These are phyloP conservation scores for Eupeodes latifasciatus DNA, from an alignment of 2,888 invertebrate genomes.

Conservation along the genomic window DNA sequence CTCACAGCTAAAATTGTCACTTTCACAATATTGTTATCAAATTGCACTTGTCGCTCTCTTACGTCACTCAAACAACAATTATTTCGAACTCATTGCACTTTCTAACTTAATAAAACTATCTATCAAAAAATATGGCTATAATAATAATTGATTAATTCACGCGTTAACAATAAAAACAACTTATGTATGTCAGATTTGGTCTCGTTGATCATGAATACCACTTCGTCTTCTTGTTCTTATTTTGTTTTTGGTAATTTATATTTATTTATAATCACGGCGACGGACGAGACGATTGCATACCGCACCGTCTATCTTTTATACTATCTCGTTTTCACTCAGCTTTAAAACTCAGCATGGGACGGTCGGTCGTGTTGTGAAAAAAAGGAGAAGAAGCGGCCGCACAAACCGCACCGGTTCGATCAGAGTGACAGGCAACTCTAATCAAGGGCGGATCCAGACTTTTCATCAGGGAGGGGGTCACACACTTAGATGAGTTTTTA, in stretches of 20 bases:
- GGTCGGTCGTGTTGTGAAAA: not conserved
- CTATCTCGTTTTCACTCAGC: slow-evolving; percentile 7
- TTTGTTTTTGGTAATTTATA: not conserved
- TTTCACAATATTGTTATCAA: not conserved
- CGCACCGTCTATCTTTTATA: not conserved
- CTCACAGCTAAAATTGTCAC: not conserved
- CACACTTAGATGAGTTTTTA: too few species aligned
- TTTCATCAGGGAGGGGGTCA: too few species aligned
- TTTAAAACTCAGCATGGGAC: not conserved
- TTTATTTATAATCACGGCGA: slow-evolving; percentile 9
- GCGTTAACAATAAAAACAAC: not conserved
- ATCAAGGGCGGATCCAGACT: too few species aligned
- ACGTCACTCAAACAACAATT: slow-evolving; percentile 1
- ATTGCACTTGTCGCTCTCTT: slow-evolving; percentile 6
- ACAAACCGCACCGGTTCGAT: slow-evolving; percentile 1
- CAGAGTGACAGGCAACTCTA: not conserved
- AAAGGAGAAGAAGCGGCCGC: not conserved
- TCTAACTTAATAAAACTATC: not conserved
- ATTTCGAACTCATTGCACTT: not conserved
- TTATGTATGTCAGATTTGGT: not conserved
- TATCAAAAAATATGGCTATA: too few species aligned
- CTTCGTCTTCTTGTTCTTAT: not conserved
- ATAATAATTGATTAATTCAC: not conserved
- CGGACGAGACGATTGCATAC: not conserved
- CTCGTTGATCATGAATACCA: not conserved